Evolutionary conservation across 2,888 invertebrate species (phyloP), one percentile per base, ranked within the genome.

Genomic region (Trachelus troglodyta): DNA sequence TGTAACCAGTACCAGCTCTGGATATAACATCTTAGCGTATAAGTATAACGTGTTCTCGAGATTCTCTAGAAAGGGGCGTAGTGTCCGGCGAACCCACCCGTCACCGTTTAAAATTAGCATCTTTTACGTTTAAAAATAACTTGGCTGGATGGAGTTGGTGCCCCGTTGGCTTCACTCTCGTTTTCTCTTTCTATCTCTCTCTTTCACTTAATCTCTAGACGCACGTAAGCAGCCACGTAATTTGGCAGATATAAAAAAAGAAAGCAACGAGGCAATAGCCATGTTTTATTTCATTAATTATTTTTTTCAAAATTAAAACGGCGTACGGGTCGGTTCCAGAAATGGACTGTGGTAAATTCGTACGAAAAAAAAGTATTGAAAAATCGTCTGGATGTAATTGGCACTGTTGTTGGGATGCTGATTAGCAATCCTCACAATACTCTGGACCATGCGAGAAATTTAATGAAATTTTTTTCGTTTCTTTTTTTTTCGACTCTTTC

Each of bases 51-150:
- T 56, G 56, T 56, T 56, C 56, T 56, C 56, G 56, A 56, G 56
- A 56, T 56, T 74, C 34, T 74, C 37, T 35, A 33, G 74, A 74
- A 74, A 33, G n/a, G 74, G 23, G 31, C 74, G 74, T 30, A 30
- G 74, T 34, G 35, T 34, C 34, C 71, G 71, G 33, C 71, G 33
- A 34, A 71, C 71, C 34, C 33, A 34, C 33, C 71, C 71, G 71
- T 71, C 71, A 71, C 86, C 86, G 87, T 88, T 88, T 90, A 90
- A 89, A 89, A 88, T 90, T 90, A 90, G 90, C 82, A 87, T 87
- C 88, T 88, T 90, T 89, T 88, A 87, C 86, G 86, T 86, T 86
- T 89, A 82, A 89, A 90, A 91, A 90, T 90, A 90, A 90, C 90
- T 88, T 87, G 83, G 82, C 85, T 85, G 87, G 85, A 86, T 87